Base-by-base conservation (phyloP, 2,797 vertebrate genomes). In the Taeniopygia guttata region DNA sequence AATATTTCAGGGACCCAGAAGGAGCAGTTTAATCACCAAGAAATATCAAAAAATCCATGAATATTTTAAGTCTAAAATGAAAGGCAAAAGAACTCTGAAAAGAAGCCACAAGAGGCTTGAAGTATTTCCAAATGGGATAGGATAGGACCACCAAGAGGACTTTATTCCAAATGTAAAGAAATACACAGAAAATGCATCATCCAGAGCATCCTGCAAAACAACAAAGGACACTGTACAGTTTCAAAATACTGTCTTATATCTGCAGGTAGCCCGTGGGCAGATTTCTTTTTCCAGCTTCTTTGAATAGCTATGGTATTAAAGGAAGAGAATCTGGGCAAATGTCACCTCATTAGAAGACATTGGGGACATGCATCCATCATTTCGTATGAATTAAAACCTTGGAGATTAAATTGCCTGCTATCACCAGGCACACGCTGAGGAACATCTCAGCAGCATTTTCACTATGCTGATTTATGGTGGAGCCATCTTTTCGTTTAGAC, bases 291-390 rank as follows among this genome's bases (percentile, higher is more conserved):
- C 79, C 86, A 67, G 32, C 38, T 90, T 63, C 78, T 87, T 74
- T 74, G 36, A 93, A 83, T 29, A 72, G 55, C 59, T 76, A 21
- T 29, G 85, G 79, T 87, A 92, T 86, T 85, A 84, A 49, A 91
- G 69, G 45, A 77, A 88, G 48, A 81, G 32, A 76, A 89, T 67
- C 32, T 73, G 73, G 58, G 78, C 62, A 96, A 91, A 81, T 77
- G 20, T 85, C 62, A 56, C 56, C 95, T 90, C 74, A 73, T 93
- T 92, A 93, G 66, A 91, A 92, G 73, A 78, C 70, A 81, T 78
- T 91, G 82, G 81, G 69, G 62, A 83, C 23, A 5, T 54, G 54
- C 0, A 0, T 46, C 55, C 89, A 36, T 83, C 89, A 56, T 84
- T 89, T 46, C 91, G 6, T 55, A 66, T 59, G 32, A 94, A 78